Base-by-base conservation (phyloP, 2,888 invertebrate species). In the Cataglyphis rosenhaueri region DNA sequence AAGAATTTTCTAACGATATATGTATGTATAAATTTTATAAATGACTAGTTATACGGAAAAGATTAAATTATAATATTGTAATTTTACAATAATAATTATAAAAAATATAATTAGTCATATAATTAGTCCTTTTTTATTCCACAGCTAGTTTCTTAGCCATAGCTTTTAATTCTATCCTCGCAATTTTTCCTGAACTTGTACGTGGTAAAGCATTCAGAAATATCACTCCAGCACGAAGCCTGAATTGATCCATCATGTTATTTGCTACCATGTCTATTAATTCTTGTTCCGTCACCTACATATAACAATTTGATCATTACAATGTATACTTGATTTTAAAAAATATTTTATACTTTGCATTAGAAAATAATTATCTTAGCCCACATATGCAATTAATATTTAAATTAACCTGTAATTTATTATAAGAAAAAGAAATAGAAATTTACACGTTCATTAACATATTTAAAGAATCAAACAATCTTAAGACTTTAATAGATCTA, bases 231-330 rank as follows among this genome's bases (percentile, higher is more conserved):
- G 87, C 93, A 41, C 92, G 88, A 3, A 94, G 86, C 70, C 86
- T 88, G 81, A 84, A 90, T 15, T 82, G 35, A 35, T 92, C 92
- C 41, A 90, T 89, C 55, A 93, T 52, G 76, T 86, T 90, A 3
- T 62, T 76, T 0, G 88, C 89, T 0, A 91, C 91, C 0, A 92
- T 57, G 55, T 91, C 76, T 0, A 91, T 65, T 3, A 94, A 81
- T 32, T 94, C 94, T 21, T 90, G 85, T 68, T 89, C 91, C 0
- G 91, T 91, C 1, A 94, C 90, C 94, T 71, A 3, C 93, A 44
- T 10, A 59, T 38, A 73, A 12, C 38, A 73, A 73, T 73, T 55
- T 8, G 15, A 55, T 6, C 8, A 35, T 8, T 70, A 10, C 5
- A 35, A 1, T 18, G 0, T 15, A n/a, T 10, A 48, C 10, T 32